These are phyloP conservation scores for Rhamphomyia laevipes DNA, from an alignment of 2,888 invertebrate species.

Conservation along the genomic window DNA sequence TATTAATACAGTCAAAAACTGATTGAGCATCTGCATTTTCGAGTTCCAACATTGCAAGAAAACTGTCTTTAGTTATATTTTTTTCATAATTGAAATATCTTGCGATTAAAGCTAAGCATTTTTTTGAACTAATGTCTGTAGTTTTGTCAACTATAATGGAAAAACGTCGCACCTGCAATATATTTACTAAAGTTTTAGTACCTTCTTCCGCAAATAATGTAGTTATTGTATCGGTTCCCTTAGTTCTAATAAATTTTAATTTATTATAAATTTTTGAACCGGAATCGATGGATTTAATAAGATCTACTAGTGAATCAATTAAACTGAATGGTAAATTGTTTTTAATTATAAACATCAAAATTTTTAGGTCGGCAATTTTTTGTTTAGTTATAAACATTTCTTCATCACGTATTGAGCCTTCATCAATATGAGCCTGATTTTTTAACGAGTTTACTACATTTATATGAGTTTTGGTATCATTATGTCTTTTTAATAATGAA, in stretches of 20 bases:
- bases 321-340: background rate
- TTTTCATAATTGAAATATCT: background rate
- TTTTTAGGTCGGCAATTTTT: no score
- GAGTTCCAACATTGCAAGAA: conserved; percentile 8
- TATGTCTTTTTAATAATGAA: background rate
- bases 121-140: background rate
- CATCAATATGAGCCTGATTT: background rate
- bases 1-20: no score
- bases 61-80: background rate
- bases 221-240: background rate
- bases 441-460: background rate
- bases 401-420: background rate
- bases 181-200: background rate
- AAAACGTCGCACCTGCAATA: background rate
- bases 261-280: background rate
- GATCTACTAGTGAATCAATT: background rate
- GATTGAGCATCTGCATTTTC: conserved; percentile 16
- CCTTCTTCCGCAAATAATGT: conserved; percentile 4
- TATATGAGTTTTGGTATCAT: background rate
- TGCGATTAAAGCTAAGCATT: background rate
- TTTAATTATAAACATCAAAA: no score
- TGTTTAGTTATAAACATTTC: no score
- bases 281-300: background rate
- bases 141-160: background rate
- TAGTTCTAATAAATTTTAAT: background rate